These are phyloP conservation scores for Andricus grossulariae DNA, from an alignment of 1,140 invertebrate genomes.

Conservation along the genomic window DNA sequence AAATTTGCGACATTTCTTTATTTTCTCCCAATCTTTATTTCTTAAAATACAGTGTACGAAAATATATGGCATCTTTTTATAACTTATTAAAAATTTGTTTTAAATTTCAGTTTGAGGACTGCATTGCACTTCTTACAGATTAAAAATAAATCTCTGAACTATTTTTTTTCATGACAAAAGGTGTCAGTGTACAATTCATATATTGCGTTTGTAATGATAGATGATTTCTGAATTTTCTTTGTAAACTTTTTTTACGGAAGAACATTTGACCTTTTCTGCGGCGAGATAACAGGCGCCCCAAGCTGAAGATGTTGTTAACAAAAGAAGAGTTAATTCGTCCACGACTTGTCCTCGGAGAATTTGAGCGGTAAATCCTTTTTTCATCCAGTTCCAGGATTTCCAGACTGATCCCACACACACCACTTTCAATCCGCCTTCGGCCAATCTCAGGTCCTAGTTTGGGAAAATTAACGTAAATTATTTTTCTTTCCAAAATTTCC, in stretches of 20 bases:
- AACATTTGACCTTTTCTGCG: slow-evolving; percentile 78
- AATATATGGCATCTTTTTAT: no score
- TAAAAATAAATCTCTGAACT: no score
- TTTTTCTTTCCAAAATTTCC: neutral
- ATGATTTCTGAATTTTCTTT: slow-evolving; percentile 75
- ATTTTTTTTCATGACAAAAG: no score
- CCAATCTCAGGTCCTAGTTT: slow-evolving; percentile 74
- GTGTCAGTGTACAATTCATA: no score
- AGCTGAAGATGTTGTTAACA: slow-evolving; percentile 81
- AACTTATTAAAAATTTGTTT: no score
- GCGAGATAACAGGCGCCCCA: slow-evolving; percentile 86
- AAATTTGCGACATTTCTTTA: no score
- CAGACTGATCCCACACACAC: slow-evolving; percentile 97
- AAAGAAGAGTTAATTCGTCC: slow-evolving; percentile 80
- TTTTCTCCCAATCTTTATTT: no score
- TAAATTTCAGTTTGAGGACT: no score
- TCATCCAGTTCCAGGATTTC: slow-evolving; percentile 91
- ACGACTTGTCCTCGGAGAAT: slow-evolving; percentile 74
- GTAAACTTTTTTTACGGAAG: slow-evolving; percentile 76
- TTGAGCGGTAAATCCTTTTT: slow-evolving; percentile 81
- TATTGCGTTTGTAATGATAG: slow-evolving; percentile 72
- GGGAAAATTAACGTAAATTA: slow-evolving; percentile 33
- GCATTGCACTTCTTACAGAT: no score
- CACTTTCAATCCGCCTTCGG: slow-evolving; percentile 83
- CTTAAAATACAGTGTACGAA: no score